These are phyloP conservation scores for Xiphorhynchus erythropygius DNA, from an alignment of 2,797 vertebrate species.

Conservation along the genomic window DNA sequence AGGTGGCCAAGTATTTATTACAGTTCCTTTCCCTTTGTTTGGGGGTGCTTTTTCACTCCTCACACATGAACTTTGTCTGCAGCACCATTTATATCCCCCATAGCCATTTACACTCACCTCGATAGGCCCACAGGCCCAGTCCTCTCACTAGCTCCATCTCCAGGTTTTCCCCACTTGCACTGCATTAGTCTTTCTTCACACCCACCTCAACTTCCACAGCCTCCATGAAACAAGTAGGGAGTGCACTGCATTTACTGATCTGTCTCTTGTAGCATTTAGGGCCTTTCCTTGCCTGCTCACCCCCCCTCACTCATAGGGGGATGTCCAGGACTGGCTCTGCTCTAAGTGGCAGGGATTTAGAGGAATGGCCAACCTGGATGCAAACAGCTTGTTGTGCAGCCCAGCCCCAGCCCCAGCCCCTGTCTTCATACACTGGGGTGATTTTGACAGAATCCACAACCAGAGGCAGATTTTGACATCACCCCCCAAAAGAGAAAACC, in stretches of 20 bases:
- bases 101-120: background rate
- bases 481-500: background rate
- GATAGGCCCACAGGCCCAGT: background rate
- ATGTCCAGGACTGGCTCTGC: background rate
- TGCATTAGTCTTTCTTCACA: background rate
- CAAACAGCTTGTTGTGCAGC: background rate
- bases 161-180: background rate
- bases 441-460: background rate
- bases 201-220: background rate
- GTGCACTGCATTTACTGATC: background rate
- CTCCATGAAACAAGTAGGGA: background rate
- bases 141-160: background rate
- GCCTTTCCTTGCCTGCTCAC: background rate
- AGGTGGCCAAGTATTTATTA: background rate
- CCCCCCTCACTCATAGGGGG: background rate
- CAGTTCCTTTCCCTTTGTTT: background rate
- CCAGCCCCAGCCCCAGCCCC: background rate
- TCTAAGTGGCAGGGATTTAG: background rate
- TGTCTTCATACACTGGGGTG: accelerated
- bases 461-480: background rate
- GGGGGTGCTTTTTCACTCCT: background rate
- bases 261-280: background rate
- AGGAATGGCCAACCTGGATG: background rate
- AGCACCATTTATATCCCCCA: background rate
- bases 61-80: background rate